Evolutionary conservation across 2,113 vertebrate species (phyloP).

Genomic region (Colius striatus): DNA sequence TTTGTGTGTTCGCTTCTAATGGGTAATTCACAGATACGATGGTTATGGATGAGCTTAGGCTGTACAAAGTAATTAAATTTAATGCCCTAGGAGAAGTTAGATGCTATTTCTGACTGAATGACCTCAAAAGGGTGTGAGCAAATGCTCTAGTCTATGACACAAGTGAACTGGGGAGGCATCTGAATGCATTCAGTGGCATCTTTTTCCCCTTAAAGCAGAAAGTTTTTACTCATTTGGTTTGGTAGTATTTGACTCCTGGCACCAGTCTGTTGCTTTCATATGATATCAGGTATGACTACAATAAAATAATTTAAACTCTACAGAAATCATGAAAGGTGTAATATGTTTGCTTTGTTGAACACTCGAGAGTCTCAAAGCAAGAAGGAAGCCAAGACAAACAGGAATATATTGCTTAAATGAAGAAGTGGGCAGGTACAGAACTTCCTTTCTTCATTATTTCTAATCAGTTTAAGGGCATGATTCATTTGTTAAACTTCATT

Average conservation of each 20-base stretch:
- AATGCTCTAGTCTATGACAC: not conserved
- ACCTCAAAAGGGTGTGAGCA: conserved; percentile 23
- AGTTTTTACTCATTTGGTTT: not conserved
- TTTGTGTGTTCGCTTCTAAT: conserved; percentile 11
- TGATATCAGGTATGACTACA: not conserved
- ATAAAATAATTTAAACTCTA: not conserved
- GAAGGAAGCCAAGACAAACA: conserved; percentile 59
- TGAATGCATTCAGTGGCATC: not conserved
- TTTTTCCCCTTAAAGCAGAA: not conserved
- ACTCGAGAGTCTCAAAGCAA: not conserved
- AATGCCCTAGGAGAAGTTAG: not conserved
- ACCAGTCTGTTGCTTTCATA: not conserved
- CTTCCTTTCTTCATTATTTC: conserved; percentile 57
- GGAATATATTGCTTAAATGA: conserved; percentile 37
- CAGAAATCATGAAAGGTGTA: not conserved
- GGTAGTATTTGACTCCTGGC: not conserved
- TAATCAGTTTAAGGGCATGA: conserved; percentile 51
- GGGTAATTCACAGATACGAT: not conserved
- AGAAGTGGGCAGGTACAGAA: conserved; percentile 24
- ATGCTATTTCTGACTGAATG: conserved; percentile 43
- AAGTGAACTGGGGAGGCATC: not conserved
- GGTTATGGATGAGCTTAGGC: not conserved
- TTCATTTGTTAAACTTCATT: conserved; percentile 52
- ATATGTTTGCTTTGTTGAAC: not conserved
- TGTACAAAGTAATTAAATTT: not conserved